Evolutionary conservation across 2,113 vertebrate species (phyloP).

Genomic region (Laterallus jamaicensis): DNA sequence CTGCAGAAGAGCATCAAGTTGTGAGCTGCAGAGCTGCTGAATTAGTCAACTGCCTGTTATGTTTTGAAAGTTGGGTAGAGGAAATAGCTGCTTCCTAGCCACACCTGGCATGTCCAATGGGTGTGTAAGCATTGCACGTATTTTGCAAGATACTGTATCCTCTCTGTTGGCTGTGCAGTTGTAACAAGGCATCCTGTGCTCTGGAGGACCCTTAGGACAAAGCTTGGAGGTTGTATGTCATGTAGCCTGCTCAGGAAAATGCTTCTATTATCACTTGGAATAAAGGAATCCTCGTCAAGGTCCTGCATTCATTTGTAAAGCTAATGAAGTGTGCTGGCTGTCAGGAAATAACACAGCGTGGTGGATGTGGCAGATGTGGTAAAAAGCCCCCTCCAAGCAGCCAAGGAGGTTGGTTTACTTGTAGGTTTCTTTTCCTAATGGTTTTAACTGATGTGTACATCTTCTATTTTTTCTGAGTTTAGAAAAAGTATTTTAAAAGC

Average conservation of each 20-base stretch:
- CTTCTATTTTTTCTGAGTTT: not conserved
- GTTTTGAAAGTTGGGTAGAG: not conserved
- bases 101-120: accelerated
- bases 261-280: not conserved
- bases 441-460: not conserved
- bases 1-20: not conserved
- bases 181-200: not conserved
- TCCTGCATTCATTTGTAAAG: not conserved
- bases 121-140: not conserved
- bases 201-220: not conserved
- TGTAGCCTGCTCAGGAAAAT: not conserved
- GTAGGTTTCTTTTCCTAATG: not conserved
- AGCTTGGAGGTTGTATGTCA: not conserved
- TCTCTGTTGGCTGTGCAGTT: not conserved
- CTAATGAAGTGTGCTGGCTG: not conserved
- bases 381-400: not conserved
- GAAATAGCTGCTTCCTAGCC: not conserved
- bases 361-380: not conserved
- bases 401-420: not conserved
- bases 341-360: not conserved
- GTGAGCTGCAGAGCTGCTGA: not conserved
- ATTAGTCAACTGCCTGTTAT: not conserved
- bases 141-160: not conserved
- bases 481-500: not conserved
- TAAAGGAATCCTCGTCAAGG: not conserved